Evolutionary conservation across 53 echinoderm and acorn worm genomes (phyloP), one percentile per base, ranked within the genome.

Genomic region (Echinarachnius parma): DNA sequence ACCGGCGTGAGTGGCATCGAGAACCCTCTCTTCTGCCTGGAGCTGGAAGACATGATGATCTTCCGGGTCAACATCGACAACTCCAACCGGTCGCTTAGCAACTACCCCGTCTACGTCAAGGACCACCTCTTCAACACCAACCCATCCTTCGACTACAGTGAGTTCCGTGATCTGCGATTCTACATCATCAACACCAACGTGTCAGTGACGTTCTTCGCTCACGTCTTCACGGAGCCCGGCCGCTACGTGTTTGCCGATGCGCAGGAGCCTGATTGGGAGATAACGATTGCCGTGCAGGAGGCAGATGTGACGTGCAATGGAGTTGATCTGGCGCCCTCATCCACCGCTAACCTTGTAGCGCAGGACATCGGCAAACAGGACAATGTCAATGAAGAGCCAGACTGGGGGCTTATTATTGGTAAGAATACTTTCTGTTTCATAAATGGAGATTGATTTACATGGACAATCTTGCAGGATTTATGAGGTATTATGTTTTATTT

Each of bases 321-420:
- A 28, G 61, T 69, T 0, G 21, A 35, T 27, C 77, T 95, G 0
- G 86, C 80, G 65, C 96, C 96, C 1, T 91, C 96, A 1, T 62
- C 76, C 0, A 57, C 80, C 0, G 37, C 74, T 24, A 91, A 95
- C 48, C 85, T 95, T 14, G 79, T 82, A 3, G 45, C 42, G 22
- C 85, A 82, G 49, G 75, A 86, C 25, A 78, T 95, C 19, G 69
- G 82, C 54, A 95, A 95, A 35, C 80, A 64, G 19, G 85, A 87
- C 13, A 81, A 88, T 0, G 32, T 59, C 39, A 95, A 95, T 37
- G 91, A 95, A 66, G 96, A 86, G 55, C 96, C 96, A 3, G 96
- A 95, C 61, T 95, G 96, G 96, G 96, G 91, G 16, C 82, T 95
- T 14, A 95, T 95, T 20, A 95, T 95, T 5, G 96, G 96, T 95